A percentile compares a stretch with the other conserved stretches of the same genome.
Conservation (phyloP, 1,140 invertebrate species). For the Micrasema minimum region DNA sequence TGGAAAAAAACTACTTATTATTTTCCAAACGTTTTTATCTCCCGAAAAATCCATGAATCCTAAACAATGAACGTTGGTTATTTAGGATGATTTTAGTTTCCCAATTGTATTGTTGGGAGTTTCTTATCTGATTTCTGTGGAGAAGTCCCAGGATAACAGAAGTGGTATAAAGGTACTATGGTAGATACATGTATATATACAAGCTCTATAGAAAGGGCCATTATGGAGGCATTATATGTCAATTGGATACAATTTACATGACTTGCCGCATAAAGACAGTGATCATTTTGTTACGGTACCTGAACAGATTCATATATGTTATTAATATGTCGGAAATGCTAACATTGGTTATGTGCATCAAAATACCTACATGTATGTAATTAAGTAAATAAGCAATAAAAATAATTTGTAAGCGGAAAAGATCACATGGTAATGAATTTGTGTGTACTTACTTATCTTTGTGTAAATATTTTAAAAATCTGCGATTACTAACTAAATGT, state of each 20-base stretch:
- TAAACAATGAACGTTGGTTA: conserved; percentile 1
- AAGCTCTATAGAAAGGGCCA: conserved; percentile 5
- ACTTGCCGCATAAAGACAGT: not conserved
- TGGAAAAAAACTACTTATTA: conserved; percentile 12
- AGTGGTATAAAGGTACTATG: not conserved
- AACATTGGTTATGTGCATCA: not conserved
- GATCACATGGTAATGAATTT: too few species aligned
- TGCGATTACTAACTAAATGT: too few species aligned
- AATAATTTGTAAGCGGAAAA: too few species aligned
- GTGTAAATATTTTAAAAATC: too few species aligned
- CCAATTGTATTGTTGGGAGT: conserved; percentile 7
- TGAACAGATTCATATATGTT: not conserved
- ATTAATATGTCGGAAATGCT: not conserved
- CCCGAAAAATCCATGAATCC: conserved; percentile 9
- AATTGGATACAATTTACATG: conserved; percentile 15
- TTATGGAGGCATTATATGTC: conserved; percentile 5
- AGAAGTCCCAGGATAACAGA: conserved; percentile 7
- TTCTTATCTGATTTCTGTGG: conserved; percentile 22
- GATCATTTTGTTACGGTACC: not conserved
- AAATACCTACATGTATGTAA: too few species aligned
- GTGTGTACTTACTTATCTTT: too few species aligned
- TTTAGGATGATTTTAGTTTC: conserved; percentile 21
- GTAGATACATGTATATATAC: conserved; percentile 10
- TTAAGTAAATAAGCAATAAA: too few species aligned
- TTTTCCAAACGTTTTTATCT: not conserved